phyloP scores from a whole-genome alignment of 2,797 vertebrate species.

The Cottoperca gobio region DNA sequence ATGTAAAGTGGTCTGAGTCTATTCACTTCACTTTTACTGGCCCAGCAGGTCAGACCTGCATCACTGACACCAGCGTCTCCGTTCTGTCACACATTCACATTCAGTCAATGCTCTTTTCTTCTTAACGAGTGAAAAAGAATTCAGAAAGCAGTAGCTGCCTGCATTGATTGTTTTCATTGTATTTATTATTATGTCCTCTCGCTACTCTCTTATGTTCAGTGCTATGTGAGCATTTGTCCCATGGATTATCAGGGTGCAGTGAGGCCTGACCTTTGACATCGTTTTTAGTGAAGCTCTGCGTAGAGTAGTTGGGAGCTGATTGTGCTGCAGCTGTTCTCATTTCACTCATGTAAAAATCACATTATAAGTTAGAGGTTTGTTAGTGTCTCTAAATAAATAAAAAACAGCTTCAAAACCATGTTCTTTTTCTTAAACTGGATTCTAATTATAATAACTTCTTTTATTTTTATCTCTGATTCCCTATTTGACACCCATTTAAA shows the following conservation, averaged over 20 bases:
- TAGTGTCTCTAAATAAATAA: neutral
- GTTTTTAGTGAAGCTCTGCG: neutral
- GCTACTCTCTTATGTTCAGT: neutral
- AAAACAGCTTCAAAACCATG: too few species aligned
- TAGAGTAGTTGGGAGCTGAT: neutral
- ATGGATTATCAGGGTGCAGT: neutral
- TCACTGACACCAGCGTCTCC: neutral
- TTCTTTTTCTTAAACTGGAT: too few species aligned
- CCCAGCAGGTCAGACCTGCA: conserved; percentile 8
- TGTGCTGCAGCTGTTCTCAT: conserved; percentile 1
- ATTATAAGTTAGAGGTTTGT: neutral
- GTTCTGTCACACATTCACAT: neutral
- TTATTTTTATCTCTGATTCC: neutral
- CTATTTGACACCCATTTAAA: neutral
- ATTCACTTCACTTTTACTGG: conserved; percentile 5
- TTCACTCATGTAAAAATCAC: neutral
- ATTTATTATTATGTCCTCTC: neutral
- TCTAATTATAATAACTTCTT: neutral
- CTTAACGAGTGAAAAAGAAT: neutral
- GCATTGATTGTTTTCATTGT: neutral
- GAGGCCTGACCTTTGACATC: conserved; percentile 19
- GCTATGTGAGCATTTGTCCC: neutral
- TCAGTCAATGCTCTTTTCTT: neutral
- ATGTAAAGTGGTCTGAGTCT: conserved; percentile 7
- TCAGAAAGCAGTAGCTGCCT: neutral